Conservation (phyloP, 2,888 invertebrate genomes). For the Apantesis nais region DNA sequence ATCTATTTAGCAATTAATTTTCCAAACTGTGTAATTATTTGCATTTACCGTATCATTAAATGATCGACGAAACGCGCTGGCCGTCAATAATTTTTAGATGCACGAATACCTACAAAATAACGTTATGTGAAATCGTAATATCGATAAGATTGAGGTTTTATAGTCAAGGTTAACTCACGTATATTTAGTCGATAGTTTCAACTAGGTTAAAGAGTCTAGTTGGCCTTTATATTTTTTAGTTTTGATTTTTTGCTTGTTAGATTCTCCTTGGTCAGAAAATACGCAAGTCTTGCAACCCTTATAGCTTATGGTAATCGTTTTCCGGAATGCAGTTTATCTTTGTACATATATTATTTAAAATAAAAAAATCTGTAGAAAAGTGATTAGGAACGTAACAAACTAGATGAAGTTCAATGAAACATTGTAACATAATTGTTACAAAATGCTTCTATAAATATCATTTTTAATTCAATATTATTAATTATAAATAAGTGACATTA, state of each 20-base stretch:
- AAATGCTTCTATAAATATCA: not conserved
- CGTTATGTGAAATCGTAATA: constrained; percentile 5
- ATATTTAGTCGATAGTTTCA: not conserved
- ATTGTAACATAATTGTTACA: not conserved
- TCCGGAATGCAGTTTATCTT: not conserved
- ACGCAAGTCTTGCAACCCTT: not conserved
- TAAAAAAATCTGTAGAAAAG: not conserved
- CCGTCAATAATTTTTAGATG: not conserved
- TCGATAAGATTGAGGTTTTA: constrained; percentile 19
- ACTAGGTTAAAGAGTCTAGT: not conserved
- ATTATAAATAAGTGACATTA: not conserved
- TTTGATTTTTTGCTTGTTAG: not conserved
- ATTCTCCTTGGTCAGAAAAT: not conserved
- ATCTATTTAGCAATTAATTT: no score
- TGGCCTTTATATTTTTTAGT: not conserved
- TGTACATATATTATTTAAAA: not conserved
- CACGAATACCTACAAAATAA: not conserved
- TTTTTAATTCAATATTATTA: not conserved
- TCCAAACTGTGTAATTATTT: not conserved
- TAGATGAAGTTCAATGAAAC: not conserved
- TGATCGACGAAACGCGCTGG: not conserved
- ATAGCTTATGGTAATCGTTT: not conserved
- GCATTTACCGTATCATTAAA: not conserved
- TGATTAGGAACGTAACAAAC: not conserved
- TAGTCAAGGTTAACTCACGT: not conserved